Base-by-base conservation (phyloP, 2,888 invertebrate genomes). In the Polydesmus complanatus region DNA sequence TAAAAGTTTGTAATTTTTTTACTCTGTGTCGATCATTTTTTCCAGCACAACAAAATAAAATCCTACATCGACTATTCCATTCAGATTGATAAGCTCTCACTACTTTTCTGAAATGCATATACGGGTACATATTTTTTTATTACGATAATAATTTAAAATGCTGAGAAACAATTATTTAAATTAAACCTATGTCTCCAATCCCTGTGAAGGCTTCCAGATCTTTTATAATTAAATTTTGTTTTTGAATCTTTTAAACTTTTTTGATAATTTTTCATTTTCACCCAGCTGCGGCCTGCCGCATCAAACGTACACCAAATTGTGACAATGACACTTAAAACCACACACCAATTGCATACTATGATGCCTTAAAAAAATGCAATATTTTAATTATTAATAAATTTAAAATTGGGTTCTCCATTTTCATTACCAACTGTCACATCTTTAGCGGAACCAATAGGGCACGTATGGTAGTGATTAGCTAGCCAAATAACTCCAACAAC, bases 221-320 rank as follows among this genome's bases (percentile, higher is more conserved):
- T 77, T 70, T 83, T 83, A 71, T 86, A 84, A 59, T 69, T 69
- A 63, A 66, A 68, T 70, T 85, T 84, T 68, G 83, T 82, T 66
- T 84, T 80, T n/a, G 83, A 83, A 70, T 85, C 84, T 66, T 83
- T 80, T 81, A 87, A 82, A 65, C 86, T 88, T 64, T 86, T 80
- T 73, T 89, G 88, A 73, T 86, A 89, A 68, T 86, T 81, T 73
- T 88, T 88, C 86, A 89, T 87, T 75, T 89, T 88, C 26, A 90
- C 88, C 89, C 89, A 90, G 55, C 87, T 87, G 58, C 87, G 78
- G 19, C 90, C 90, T n/a, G 88, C 89, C 1, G 86, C 80, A 75
- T 90, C 89, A 74, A 86, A 90, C 1, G 86, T 85, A 74, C 89
- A 89, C 87, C 88, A 90, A 47, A 86, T 82, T 3, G 86, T 86